Conservation (phyloP, 2,888 invertebrate genomes). For the Phyllotreta cruciferae region DNA sequence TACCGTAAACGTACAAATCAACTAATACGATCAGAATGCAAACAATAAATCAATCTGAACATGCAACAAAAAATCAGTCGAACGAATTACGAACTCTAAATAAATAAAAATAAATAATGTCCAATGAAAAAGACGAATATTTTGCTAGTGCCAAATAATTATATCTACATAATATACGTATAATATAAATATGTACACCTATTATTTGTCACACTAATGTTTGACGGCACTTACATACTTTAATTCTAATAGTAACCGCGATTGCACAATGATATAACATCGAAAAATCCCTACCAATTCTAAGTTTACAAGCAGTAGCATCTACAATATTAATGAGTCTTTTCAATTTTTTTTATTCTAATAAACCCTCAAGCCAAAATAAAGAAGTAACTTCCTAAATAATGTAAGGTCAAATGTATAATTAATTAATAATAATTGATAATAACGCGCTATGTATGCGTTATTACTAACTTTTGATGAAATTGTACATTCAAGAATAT, state of each 20-base stretch:
- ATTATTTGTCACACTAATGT: constrained; percentile 55
- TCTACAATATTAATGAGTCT: constrained; percentile 4
- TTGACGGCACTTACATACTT: constrained; percentile 55
- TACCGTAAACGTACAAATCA: neutral
- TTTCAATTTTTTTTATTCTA: neutral
- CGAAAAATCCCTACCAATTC: constrained; percentile 40
- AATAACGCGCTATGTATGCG: no score
- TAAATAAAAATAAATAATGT: constrained; percentile 34
- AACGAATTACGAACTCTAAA: constrained; percentile 33
- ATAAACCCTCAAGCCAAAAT: no score
- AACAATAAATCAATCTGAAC: constrained; percentile 35
- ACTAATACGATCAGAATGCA: neutral
- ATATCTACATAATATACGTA: constrained; percentile 44
- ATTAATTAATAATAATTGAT: no score
- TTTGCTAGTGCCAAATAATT: constrained; percentile 44
- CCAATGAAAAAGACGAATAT: constrained; percentile 25
- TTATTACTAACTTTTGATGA: no score
- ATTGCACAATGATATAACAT: constrained; percentile 52
- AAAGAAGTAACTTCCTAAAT: no score
- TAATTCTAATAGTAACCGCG: constrained; percentile 39
- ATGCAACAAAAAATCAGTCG: constrained; percentile 38
- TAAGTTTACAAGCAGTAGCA: constrained; percentile 7
- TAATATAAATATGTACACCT: constrained; percentile 49
- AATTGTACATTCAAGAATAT: no score
- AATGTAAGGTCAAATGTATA: no score